Base-by-base conservation (phyloP, 1,140 invertebrate species). In the Neodiprion fabricii region DNA sequence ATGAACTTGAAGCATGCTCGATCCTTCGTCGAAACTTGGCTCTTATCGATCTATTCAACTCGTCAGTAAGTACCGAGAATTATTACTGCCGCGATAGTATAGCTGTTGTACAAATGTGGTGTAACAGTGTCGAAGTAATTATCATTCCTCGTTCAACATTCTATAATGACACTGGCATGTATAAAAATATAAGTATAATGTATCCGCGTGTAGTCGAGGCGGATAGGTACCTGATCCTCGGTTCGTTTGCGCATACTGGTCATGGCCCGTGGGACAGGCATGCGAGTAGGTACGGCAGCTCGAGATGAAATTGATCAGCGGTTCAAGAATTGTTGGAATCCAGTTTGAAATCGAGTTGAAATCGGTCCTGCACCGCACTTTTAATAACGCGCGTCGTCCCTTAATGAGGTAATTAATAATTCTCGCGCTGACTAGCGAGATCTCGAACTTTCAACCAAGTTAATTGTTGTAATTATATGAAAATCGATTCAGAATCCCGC, bases 341-440 rank as follows among this genome's bases (percentile, higher is more conserved):
- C 74, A 75, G 74, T 75, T 75, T 77, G 75, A 77, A 75, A 75
- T 77, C 76, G 69, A 74, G 68, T 75, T 49, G 71, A 73, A 74
- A 77, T 77, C 69, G 76, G 70, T 71, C 7, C 70, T 40, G 28
- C 1, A 40, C 28, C 5, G 28, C 28, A 40, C 74, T 67, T 68
- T 76, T 78, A 78, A 78, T 76, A 76, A 61, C 53, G 3, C 11
- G 53, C 5, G 28, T 61, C 11, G 11, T 17, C 70, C 23, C 21
- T 23, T 78, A 78, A 78, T 78, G 67, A 73, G 72, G 11, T 72
- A 75, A 67, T 78, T 76, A 72, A 78, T 78, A 61, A 61, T 14
- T 61, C 11, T 17, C 11, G n/a, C 11, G 7, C 53, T 61, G 28
- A 5, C 28, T 40, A 40, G 28, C 9, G 53, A 17, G 17, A 61